Base-by-base conservation (phyloP, 2,888 invertebrate genomes). In the Rotaria sp. region DNA sequence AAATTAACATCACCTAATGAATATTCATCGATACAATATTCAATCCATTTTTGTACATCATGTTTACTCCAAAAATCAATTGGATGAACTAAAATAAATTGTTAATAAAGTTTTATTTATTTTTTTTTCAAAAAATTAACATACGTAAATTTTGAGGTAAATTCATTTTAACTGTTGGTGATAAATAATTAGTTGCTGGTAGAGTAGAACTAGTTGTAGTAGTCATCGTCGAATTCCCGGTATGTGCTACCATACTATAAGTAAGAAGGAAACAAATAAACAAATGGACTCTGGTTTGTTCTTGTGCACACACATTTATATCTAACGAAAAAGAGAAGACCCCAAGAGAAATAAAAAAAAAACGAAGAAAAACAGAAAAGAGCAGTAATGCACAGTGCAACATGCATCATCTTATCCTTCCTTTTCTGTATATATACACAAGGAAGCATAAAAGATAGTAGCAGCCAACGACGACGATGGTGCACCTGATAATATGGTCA, bases 41-140 rank as follows among this genome's bases (percentile, higher is more conserved):
- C 45, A 41, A 80, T 80, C 80, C 80, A 80, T 80, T 80, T 80
- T n/a, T 45, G 45, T 80, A 80, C 80, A 80, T 80, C 80, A n/a
- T 26, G 10, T 45, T 80, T 80, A 11, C 26, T n/a, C 80, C 80
- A 80, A 10, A 21, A 45, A n/a, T 80, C 80, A 80, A 80, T 80
- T 15, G 80, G 80, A 41, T 80, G 26, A 26, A 80, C 80, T 80
- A 80, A 80, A 80, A 8, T 45, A 11, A 11, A 45, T 45, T 45
- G 45, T 45, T 45, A 8, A 8, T 11, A 11, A 8, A 8, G 11
- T 48, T 24, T 35, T 2, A 8, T 67, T 21, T 30, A 2, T 67
- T 67, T 7, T 30, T 21, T n/a, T 59, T 0, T 10, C 7, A n/a
- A n/a, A 5, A 21, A 67, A 67, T 18, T 67, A n/a, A 67, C 67